Conservation (phyloP, 2,797 vertebrate species). For the Chaetophractus vellerosus region DNA sequence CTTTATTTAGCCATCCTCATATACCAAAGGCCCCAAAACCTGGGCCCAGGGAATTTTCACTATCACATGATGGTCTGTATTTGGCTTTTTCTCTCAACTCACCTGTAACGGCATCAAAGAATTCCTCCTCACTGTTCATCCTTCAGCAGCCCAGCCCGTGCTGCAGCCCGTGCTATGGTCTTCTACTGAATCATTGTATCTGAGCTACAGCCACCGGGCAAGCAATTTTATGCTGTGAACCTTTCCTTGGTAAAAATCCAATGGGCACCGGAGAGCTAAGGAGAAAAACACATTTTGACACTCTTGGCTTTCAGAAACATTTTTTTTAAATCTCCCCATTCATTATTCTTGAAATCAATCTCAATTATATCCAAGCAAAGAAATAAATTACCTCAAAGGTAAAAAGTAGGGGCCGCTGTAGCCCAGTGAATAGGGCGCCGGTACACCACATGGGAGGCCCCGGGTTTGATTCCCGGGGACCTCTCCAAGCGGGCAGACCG, state of each 20-base stretch:
- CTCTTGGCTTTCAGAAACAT: slow-evolving; percentile 68
- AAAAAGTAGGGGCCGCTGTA: too few species aligned
- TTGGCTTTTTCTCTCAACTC: slow-evolving; percentile 70
- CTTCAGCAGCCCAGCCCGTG: slow-evolving; percentile 82
- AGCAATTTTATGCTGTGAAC: neutral
- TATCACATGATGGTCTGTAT: accelerated
- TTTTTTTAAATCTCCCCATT: slow-evolving; percentile 65
- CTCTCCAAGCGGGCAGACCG: too few species aligned
- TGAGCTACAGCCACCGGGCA: neutral
- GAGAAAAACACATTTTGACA: slow-evolving; percentile 14
- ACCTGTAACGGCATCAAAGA: slow-evolving; percentile 98
- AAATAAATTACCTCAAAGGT: neutral
- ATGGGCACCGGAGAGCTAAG: slow-evolving; percentile 76
- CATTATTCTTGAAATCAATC: neutral
- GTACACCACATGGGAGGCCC: too few species aligned
- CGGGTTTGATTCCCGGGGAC: too few species aligned
- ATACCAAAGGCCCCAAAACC: neutral
- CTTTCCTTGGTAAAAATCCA: slow-evolving; percentile 73
- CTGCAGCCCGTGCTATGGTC: slow-evolving; percentile 7
- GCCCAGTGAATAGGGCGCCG: too few species aligned
- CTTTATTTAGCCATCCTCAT: neutral
- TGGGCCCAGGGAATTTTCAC: accelerated
- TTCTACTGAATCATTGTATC: slow-evolving; percentile 83
- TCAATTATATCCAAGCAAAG: neutral
- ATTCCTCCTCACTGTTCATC: slow-evolving; percentile 99